Percentiles rank a stretch among this genome's conserved stretches.
These are phyloP conservation scores for Notolepis coatsorum DNA, from an alignment of 2,797 vertebrate species.

Conservation along the genomic window DNA sequence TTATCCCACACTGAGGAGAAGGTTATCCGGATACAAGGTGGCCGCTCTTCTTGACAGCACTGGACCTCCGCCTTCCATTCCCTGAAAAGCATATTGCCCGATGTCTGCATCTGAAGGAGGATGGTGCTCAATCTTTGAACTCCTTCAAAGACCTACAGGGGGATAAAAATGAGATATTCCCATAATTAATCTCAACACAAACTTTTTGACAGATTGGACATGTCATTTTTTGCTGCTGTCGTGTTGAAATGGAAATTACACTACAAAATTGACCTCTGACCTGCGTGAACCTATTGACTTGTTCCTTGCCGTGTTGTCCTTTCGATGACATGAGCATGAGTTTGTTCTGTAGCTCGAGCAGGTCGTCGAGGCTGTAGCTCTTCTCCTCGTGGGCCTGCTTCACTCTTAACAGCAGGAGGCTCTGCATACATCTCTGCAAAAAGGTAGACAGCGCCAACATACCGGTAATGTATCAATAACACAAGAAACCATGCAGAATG, in stretches of 20 bases:
- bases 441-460: neutral
- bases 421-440: constrained; percentile 67
- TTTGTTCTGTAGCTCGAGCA: constrained; percentile 84
- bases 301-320: constrained; percentile 75
- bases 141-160: constrained; percentile 79
- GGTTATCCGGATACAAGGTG: constrained; percentile 65
- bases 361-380: constrained; percentile 71
- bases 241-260: neutral
- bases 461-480: neutral
- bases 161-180: neutral
- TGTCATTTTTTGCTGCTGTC: neutral
- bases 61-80: constrained; percentile 68
- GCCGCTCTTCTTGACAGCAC: constrained; percentile 58
- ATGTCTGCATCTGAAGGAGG: constrained; percentile 77
- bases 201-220: neutral
- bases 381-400: constrained; percentile 34
- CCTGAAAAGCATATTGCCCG: constrained; percentile 82
- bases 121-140: constrained; percentile 72
- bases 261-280: constrained; percentile 47
- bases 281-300: constrained; percentile 82
- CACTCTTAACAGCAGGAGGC: constrained; percentile 53
- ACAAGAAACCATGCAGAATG: neutral
- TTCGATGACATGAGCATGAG: constrained; percentile 85
- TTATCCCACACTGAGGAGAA: constrained; percentile 60
- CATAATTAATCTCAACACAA: neutral